phyloP scores from a whole-genome alignment of 2,113 vertebrate genomes.

The Gymnobelideus leadbeateri region DNA sequence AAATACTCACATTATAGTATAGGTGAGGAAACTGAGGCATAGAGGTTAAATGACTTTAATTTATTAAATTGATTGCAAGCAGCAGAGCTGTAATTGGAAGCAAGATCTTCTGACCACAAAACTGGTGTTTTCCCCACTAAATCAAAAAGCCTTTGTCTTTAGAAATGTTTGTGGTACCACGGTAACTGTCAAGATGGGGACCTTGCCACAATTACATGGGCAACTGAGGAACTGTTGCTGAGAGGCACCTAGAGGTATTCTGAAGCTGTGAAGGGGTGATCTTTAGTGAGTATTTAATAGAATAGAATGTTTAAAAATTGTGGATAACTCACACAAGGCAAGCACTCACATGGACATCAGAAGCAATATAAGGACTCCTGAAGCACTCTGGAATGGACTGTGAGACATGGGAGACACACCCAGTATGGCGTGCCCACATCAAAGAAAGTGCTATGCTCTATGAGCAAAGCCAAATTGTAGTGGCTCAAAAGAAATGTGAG shows the following conservation, averaged over 20 bases:
- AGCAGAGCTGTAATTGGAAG: too few relatives aligned
- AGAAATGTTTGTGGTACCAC: slow-evolving; percentile 20
- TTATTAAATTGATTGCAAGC: too few relatives aligned
- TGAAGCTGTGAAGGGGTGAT: slow-evolving; percentile 32
- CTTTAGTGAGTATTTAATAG: slow-evolving; percentile 54
- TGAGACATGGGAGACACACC: neutral
- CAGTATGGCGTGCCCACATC: neutral
- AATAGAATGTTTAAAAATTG: neutral
- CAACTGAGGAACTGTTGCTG: slow-evolving; percentile 51
- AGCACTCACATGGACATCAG: neutral
- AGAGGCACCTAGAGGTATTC: slow-evolving; percentile 31
- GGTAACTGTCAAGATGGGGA: neutral
- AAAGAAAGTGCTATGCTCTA: neutral
- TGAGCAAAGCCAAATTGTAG: neutral
- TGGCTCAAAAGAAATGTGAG: too few relatives aligned
- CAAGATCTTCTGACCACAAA: neutral
- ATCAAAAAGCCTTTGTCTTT: neutral
- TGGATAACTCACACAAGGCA: neutral
- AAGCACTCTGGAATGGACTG: neutral
- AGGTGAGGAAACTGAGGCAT: too few relatives aligned
- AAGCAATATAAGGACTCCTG: neutral
- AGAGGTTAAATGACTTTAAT: too few relatives aligned
- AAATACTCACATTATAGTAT: too few relatives aligned
- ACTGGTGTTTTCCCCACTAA: neutral
- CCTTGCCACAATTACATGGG: neutral